Base-by-base conservation (phyloP, 2,888 invertebrate genomes). In the Caenorhabditis parvicauda region DNA sequence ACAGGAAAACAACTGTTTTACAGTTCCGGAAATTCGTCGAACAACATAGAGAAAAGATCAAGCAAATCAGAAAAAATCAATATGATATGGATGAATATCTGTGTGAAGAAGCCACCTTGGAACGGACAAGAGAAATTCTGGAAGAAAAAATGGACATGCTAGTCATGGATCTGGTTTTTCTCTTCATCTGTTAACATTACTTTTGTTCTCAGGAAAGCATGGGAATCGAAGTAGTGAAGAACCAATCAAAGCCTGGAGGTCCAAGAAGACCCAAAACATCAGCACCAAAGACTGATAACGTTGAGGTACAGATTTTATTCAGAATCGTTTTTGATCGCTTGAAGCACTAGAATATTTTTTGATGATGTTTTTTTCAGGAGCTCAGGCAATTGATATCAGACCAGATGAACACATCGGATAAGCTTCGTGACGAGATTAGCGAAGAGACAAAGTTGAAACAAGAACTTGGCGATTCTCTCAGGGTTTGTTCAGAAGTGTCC, bases 1-100 rank as follows among this genome's bases (percentile, higher is more conserved):
- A n/a, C n/a, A n/a, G n/a, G n/a, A n/a, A n/a, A 25, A 3, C 9
- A 32, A 3, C 19, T 21, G 17, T 29, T 24, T 55, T 81, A 37
- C 72, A 91, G 83, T 87, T 91, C 79, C 90, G 91, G 82, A 87
- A 88, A 70, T 91, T 91, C 82, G 89, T 92, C 17, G 88, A 88
- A 77, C 88, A 89, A 69, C 83, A 92, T 61, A 86, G 91, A 56
- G 88, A 88, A 48, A 89, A 90, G 81, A 90, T 89, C 79, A 87
- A 88, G 6, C 84, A 88, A 9, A 91, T 91, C 82, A 91, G 91
- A 83, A 87, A 89, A 79, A 89, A 89, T 81, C 85, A 89, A 75
- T 86, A 88, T 45, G 89, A 90, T 81, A 83, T 72, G 68, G 87
- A 89, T 6, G 88, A 88, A 48, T 83, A 90, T 55, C 87, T 88